These are phyloP conservation scores for Falcaria lacertinaria DNA, from an alignment of 2,888 invertebrate genomes.

Conservation along the genomic window DNA sequence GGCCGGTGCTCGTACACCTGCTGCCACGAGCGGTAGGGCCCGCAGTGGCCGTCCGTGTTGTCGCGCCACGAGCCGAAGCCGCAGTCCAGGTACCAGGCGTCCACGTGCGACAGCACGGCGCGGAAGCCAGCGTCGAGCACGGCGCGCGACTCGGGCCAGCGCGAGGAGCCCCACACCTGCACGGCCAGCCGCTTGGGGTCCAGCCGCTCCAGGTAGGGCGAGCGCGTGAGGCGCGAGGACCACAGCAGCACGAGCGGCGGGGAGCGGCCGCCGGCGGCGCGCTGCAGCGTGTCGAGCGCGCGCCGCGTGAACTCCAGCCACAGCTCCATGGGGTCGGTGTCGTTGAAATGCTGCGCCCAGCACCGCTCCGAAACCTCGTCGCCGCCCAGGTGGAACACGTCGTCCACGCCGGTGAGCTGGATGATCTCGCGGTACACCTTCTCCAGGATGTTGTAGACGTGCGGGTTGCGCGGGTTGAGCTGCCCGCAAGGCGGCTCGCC, in stretches of 20 bases:
- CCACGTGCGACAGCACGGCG: constrained; percentile 90
- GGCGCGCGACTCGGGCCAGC: constrained; percentile 89
- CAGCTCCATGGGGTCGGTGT: constrained; percentile 86
- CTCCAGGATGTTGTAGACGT: constrained; percentile 86
- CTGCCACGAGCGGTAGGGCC: constrained; percentile 93
- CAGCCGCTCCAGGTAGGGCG: constrained; percentile 82
- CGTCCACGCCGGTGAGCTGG: constrained; percentile 85
- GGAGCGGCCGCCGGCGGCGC: constrained; percentile 79
- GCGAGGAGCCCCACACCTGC: constrained; percentile 90
- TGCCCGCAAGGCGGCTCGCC: constrained; percentile 94
- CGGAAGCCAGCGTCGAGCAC: constrained; percentile 88
- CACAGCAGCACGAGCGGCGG: constrained; percentile 83
- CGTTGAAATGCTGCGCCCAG: constrained; percentile 87
- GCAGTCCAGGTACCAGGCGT: constrained; percentile 93
- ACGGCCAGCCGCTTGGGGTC: constrained; percentile 81
- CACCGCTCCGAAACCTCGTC: constrained; percentile 91
- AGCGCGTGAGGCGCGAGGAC: constrained; percentile 88
- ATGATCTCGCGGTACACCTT: constrained; percentile 87
- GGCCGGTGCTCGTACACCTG: constrained; percentile 91
- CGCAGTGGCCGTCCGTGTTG: constrained; percentile 90
- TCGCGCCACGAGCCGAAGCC: constrained; percentile 93
- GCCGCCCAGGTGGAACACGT: constrained; percentile 91
- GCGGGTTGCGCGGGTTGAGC: constrained; percentile 89
- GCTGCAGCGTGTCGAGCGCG: constrained; percentile 79
- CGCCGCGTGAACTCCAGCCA: constrained; percentile 89